Conservation (phyloP, 2,113 vertebrate genomes). For the Myiozetetes cayanensis region DNA sequence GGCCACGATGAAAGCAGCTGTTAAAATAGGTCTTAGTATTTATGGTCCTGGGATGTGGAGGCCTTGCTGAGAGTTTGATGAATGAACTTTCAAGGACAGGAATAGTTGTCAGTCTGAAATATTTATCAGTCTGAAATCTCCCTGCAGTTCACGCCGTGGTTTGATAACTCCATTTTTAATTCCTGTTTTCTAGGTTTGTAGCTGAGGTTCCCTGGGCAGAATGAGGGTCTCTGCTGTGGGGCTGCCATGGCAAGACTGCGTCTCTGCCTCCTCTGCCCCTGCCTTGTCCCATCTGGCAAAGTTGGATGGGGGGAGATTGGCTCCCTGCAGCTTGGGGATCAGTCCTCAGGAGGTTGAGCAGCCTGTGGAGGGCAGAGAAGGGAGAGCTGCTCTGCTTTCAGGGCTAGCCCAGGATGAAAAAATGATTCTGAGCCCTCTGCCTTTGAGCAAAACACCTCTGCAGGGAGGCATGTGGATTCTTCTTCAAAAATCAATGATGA, state of each 20-base stretch:
- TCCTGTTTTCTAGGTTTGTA: neutral
- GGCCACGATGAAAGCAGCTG: neutral
- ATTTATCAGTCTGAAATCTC: constrained; percentile 62
- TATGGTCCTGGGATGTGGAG: constrained; percentile 46
- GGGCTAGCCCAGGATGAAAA: neutral
- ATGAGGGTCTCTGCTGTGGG: neutral
- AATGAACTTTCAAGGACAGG: constrained; percentile 63
- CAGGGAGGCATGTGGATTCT: neutral
- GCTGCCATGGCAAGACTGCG: neutral
- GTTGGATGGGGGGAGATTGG: neutral
- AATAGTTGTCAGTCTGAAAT: constrained; percentile 66
- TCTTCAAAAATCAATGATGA: constrained; percentile 65
- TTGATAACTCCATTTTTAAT: neutral
- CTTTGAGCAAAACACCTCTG: constrained; percentile 47
- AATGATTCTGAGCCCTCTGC: constrained; percentile 22
- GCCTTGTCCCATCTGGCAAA: neutral
- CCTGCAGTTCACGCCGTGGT: neutral
- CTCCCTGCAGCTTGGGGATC: neutral
- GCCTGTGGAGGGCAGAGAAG: neutral
- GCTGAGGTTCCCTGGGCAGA: neutral
- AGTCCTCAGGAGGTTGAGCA: neutral
- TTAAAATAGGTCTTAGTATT: constrained; percentile 58
- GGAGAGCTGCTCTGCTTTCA: neutral
- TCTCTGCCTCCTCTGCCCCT: neutral
- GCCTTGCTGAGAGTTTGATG: constrained; percentile 60